Conservation (phyloP, 2,797 vertebrate species). For the Onychomys arenicola region DNA sequence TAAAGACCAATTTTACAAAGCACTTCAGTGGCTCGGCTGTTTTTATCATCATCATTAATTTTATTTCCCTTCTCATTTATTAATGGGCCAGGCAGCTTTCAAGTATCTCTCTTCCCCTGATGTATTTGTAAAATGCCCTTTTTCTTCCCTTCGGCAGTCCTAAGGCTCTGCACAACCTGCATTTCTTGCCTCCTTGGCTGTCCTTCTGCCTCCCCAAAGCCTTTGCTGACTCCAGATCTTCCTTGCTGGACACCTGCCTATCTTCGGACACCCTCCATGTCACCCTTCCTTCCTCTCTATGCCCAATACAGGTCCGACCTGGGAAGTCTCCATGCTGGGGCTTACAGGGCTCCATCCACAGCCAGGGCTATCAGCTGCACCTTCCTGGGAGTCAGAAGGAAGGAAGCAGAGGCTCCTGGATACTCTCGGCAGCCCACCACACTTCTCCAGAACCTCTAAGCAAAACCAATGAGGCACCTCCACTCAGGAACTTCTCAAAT, state of each 20-base stretch:
- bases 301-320: not conserved
- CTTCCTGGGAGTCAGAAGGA: fast-evolving
- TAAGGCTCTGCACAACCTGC: constrained; percentile 58
- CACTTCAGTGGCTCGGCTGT: constrained; percentile 82
- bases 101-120: constrained; percentile 74
- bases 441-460: not conserved
- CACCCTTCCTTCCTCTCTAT: not conserved
- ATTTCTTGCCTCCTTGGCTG: constrained; percentile 70
- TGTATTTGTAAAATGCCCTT: constrained; percentile 78
- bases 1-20: constrained; percentile 87
- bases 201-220: constrained; percentile 49
- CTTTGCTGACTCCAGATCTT: constrained; percentile 52
- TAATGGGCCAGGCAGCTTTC: constrained; percentile 79
- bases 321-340: fast-evolving
- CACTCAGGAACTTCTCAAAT: not conserved
- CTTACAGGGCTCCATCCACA: not conserved
- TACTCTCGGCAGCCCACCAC: not conserved
- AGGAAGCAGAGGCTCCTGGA: not conserved
- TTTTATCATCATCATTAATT: constrained; percentile 85
- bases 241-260: not conserved
- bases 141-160: constrained; percentile 65
- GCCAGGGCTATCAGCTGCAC: not conserved
- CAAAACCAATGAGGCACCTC: not conserved
- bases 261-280: not conserved
- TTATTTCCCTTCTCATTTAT: constrained; percentile 86